Base-by-base conservation (phyloP, 2,797 vertebrate genomes). In the Malurus leucopterus region DNA sequence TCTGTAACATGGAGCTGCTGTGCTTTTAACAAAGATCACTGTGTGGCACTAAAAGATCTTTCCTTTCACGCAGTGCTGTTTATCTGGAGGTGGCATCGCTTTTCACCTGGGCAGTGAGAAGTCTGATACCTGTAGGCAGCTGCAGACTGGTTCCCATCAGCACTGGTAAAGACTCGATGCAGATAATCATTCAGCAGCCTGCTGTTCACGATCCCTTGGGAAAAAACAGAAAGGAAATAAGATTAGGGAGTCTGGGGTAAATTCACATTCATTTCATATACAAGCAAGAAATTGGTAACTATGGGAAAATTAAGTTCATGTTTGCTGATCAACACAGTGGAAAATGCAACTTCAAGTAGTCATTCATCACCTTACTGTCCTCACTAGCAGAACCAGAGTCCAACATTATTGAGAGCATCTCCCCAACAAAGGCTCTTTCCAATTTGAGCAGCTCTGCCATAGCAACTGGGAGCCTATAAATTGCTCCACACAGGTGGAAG, bases 131-230 rank as follows among this genome's bases (percentile, higher is more conserved):
- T 99, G 98, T 98, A 98, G 13, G 98, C 95, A 77, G 98, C 98
- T 88, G 97, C 92, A 2, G 97, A 76, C 23, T 97, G 96, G 32
- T 81, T 96, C 27, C 89, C 97, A 81, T 96, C 96, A 64, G 96
- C 93, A 47, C 87, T 97, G 61, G 98, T 97, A 81, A 99, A 99
- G 84, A 99, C 67, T 6, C 97, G 98, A 61, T 99, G 97, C 63
- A 99, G 97, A 91, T 98, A 99, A 95, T 99, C 98, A 75, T 98
- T 98, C 93, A 99, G 96, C 68, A 99, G 94, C 94, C 98, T 98
- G 96, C 99, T 98, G 16, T 98, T 98, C 67, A 99, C 98, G 1
- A 99, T 98, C 55, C 99, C 99, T 99, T 85, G 80, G 69, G 91
- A 58, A 86, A 86, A 75, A 93, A 59, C 51, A 95, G 64, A 87